phyloP scores from a whole-genome alignment of 2,888 invertebrate species.

The Lasioglossum figueresi region DNA sequence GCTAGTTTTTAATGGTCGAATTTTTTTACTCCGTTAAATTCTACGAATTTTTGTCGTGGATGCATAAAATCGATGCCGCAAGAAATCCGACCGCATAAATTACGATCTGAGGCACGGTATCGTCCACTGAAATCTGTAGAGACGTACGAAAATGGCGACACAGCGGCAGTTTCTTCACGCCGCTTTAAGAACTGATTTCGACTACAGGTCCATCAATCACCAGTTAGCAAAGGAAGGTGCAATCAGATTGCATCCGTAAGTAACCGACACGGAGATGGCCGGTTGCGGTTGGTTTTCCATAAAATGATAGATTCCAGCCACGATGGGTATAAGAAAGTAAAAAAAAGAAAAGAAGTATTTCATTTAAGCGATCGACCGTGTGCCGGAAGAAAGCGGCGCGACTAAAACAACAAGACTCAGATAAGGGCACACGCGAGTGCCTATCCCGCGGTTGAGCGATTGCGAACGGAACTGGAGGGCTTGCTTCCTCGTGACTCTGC shows the following conservation, averaged over 20 bases:
- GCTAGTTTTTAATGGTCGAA: too few species aligned
- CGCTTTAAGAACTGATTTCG: not conserved
- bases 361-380: conserved; percentile 24
- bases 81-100: not conserved
- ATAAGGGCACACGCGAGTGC: conserved; percentile 53
- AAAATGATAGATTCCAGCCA: not conserved
- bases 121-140: not conserved
- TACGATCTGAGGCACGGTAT: not conserved
- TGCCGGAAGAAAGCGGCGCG: conserved; percentile 45
- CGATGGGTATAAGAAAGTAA: not conserved
- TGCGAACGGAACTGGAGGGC: conserved; percentile 66
- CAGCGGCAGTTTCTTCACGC: not conserved
- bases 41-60: not conserved
- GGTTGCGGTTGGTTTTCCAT: not conserved
- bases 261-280: not conserved
- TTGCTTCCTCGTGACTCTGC: conserved; percentile 60
- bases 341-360: conserved; percentile 1
- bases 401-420: conserved; percentile 42
- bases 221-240: not conserved
- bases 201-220: not conserved
- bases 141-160: not conserved
- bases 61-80: not conserved
- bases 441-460: conserved; percentile 61
- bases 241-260: not conserved
- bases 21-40: too few species aligned